These are phyloP conservation scores for Hydrozoanthus gracilis DNA, from an alignment of 92 coral and sea anemone species.

Conservation along the genomic window DNA sequence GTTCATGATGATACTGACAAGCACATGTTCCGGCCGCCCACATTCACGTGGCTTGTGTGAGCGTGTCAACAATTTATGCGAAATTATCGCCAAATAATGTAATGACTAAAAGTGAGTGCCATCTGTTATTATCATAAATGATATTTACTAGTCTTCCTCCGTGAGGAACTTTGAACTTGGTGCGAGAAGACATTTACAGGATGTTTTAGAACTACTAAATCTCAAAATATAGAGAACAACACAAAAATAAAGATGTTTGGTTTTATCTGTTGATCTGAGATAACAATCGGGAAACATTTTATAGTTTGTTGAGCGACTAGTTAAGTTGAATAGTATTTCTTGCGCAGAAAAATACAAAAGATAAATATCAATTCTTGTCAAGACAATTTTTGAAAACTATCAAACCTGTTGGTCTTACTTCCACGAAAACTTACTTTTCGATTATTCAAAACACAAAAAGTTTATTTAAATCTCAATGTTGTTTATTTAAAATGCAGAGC, in stretches of 20 bases:
- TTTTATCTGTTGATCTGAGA: neutral
- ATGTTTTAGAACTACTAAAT: neutral
- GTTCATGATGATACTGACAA: neutral
- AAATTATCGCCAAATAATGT: neutral
- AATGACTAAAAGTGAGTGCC: neutral
- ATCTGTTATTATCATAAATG: neutral
- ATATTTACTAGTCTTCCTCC: neutral
- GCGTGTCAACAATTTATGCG: neutral
- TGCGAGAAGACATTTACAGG: neutral
- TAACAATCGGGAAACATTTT: neutral
- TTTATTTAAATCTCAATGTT: neutral
- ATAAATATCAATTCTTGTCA: neutral
- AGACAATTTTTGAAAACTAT: neutral
- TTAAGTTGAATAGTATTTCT: neutral
- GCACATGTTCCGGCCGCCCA: neutral
- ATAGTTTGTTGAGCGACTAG: neutral
- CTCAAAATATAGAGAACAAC: neutral
- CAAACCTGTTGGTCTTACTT: neutral
- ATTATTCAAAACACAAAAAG: neutral
- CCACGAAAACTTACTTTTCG: neutral
- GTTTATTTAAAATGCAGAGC: neutral
- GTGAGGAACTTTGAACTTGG: neutral
- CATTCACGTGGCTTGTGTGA: neutral
- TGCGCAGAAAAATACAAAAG: conserved; percentile 2
- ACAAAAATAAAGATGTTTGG: neutral